Base-by-base conservation (phyloP, 1,140 invertebrate species). In the Drosophila carrolli region DNA sequence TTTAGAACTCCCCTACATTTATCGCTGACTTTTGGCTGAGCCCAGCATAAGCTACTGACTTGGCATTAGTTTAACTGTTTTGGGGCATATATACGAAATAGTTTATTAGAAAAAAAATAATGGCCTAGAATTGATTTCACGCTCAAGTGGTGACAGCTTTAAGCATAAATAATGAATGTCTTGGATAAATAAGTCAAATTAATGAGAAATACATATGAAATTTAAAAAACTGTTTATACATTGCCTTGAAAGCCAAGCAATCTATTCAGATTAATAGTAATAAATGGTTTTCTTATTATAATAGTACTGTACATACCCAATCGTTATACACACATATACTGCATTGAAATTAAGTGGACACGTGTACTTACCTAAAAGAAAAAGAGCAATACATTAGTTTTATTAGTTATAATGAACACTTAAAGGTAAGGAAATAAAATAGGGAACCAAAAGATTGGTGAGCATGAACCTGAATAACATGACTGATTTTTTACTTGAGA, bases 311-410 rank as follows among this genome's bases (percentile, higher is more conserved):
- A 81, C 81, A 85, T 85, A 85, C 63, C 81, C 78, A 58, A 65
- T 50, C 23, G 13, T 41, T 16, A 46, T 23, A n/a, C 38, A 16
- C 16, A 16, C 16, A 11, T 38, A 13, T 3, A 48, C 19, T 29
- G 4, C 38, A 41, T 8, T n/a, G 10, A 9, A 14, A 41, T 43
- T 11, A 47, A 32, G 16, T 35, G n/a, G 11, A 11, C 29, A 40
- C 40, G 37, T 50, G 19, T 32, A 85, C 82, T 85, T 86, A 86
- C 78, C 82, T 88, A 63, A 38, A 84, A 63, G 46, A 41, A 81
- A 57, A 75, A 55, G 47, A 66, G 14, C 35, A 53, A 65, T 29
- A 59, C 38, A 51, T 43, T 6, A 40, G 27, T 35, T 58, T 59
- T 27, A 60, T 14, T 27, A 10, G 13, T 35, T 6, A 14, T 10